Evolutionary conservation across 2,797 vertebrate genomes (phyloP).

Genomic region (Lophura swinhoii): DNA sequence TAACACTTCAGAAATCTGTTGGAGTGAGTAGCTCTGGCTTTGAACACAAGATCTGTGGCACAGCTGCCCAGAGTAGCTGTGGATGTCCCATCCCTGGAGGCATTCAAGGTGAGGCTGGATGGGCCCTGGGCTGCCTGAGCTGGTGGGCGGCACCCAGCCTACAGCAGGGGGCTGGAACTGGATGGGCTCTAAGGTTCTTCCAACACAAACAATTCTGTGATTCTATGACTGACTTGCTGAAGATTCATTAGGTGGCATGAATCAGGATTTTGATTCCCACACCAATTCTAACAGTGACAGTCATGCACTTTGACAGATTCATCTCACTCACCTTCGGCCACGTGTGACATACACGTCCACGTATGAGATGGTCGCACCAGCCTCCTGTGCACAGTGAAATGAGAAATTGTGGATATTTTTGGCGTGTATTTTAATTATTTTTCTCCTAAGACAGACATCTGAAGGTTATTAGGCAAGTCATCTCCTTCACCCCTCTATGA

Average conservation of each 20-base stretch:
- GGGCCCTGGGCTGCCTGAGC: no score
- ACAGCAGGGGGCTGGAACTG: background rate
- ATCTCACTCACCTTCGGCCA: background rate
- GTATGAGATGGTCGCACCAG: background rate
- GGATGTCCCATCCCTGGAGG: background rate
- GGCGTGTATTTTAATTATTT: background rate
- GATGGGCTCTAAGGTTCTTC: background rate
- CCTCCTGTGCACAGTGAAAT: background rate
- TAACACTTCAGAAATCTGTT: background rate
- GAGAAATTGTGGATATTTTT: background rate
- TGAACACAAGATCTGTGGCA: background rate
- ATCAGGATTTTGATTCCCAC: background rate
- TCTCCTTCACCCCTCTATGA: background rate
- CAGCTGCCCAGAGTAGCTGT: background rate
- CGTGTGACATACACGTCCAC: background rate
- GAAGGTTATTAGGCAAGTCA: background rate
- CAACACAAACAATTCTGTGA: background rate
- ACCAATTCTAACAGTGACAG: background rate
- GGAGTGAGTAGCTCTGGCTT: background rate
- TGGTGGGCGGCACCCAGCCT: no score
- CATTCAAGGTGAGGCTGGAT: background rate
- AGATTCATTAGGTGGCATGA: background rate
- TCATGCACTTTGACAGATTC: rapidly evolving
- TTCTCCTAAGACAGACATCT: background rate
- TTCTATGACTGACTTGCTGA: background rate